Conservation (phyloP, 2,888 invertebrate species). For the Agrochola lota region DNA sequence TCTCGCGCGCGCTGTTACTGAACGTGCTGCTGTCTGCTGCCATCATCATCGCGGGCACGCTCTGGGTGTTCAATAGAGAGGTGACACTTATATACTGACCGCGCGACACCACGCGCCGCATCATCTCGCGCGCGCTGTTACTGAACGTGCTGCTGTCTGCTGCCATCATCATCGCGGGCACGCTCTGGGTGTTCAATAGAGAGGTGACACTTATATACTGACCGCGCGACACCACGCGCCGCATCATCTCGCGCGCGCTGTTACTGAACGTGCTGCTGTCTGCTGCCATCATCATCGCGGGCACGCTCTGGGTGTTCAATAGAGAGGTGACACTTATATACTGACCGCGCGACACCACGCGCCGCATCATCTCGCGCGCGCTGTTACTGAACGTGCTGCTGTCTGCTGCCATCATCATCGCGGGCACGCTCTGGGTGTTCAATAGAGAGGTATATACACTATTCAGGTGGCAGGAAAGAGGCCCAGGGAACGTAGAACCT, state of each 20-base stretch:
- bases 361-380: constrained; percentile 97
- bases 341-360: constrained; percentile 97
- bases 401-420: constrained; percentile 98
- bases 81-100: no score
- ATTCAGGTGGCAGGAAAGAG: background rate
- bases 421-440: constrained; percentile 99
- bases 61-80: constrained; percentile 99
- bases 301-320: constrained; percentile 99
- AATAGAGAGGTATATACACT: constrained; percentile 94
- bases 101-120: constrained; percentile 97
- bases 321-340: no score
- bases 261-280: constrained; percentile 97
- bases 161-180: constrained; percentile 98
- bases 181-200: constrained; percentile 99
- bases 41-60: constrained; percentile 98
- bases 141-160: constrained; percentile 98
- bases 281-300: constrained; percentile 98
- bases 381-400: constrained; percentile 97
- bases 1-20: constrained; percentile 95
- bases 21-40: constrained; percentile 98
- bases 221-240: constrained; percentile 97
- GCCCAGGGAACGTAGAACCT: background rate
- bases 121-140: constrained; percentile 97
- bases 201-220: no score
- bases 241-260: constrained; percentile 97